These are phyloP conservation scores for Lophius piscatorius DNA, from an alignment of 2,113 vertebrate species.

Conservation along the genomic window DNA sequence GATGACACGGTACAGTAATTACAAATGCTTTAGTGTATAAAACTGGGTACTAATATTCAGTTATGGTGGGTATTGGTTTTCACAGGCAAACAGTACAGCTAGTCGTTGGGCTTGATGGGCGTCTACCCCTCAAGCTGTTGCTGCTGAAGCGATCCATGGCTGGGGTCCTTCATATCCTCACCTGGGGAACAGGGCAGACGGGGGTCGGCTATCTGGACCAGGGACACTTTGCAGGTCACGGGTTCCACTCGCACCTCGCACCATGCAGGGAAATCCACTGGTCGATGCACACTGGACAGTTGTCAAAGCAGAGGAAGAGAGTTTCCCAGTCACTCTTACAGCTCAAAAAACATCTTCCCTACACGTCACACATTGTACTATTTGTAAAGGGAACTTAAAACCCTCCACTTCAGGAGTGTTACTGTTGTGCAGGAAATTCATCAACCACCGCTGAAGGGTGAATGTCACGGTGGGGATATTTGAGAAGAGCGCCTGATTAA, in stretches of 20 bases:
- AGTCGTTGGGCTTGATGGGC: background rate
- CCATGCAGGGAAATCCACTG: conserved; percentile 91
- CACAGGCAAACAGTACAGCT: conserved; percentile 7
- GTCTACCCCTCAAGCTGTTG: conserved; percentile 49
- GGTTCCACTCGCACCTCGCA: conserved; percentile 87
- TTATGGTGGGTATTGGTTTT: conserved; percentile 18
- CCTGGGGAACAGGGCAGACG: conserved; percentile 82
- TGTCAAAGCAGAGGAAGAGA: background rate
- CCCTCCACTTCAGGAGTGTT: too few relatives aligned
- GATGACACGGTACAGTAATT: background rate
- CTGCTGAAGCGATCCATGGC: conserved; percentile 55
- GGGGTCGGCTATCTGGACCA: conserved; percentile 88
- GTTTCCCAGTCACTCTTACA: background rate
- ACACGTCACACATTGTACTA: background rate
- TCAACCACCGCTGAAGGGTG: too few relatives aligned
- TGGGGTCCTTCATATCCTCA: conserved; percentile 59
- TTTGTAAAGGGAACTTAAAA: too few relatives aligned
- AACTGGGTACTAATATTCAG: conserved; percentile 18
- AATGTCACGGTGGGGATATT: too few relatives aligned
- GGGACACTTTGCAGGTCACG: conserved; percentile 85
- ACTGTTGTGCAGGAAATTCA: too few relatives aligned
- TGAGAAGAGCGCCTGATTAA: too few relatives aligned
- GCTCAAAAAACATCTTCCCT: background rate
- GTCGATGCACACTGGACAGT: conserved; percentile 84
- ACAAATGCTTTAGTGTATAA: conserved; percentile 25